Evolutionary conservation across 2,797 vertebrate genomes (phyloP).

Genomic region (Bothrops alternatus): DNA sequence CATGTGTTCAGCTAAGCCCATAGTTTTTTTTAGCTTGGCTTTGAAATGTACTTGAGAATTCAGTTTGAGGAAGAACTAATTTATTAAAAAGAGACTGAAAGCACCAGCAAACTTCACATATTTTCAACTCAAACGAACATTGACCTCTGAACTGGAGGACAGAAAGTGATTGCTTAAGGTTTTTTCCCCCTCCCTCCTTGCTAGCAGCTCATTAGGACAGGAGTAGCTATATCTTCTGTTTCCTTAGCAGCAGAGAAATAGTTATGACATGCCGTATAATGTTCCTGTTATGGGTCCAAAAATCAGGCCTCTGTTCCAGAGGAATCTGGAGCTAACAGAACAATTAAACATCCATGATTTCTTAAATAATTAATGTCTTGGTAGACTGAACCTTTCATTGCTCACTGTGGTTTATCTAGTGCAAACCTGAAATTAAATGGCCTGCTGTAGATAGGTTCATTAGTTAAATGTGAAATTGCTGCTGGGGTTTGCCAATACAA

Average conservation of each 20-base stretch:
- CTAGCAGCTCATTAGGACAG: background rate
- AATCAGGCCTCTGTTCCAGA: background rate
- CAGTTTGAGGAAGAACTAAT: background rate
- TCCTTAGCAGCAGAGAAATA: background rate
- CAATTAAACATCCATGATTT: background rate
- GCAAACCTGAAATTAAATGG: constrained; percentile 9
- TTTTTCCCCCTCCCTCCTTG: no score
- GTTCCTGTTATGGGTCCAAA: background rate
- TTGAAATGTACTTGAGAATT: background rate
- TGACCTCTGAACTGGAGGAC: background rate
- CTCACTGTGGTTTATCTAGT: constrained; percentile 1
- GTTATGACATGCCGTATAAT: background rate
- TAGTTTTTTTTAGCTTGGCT: background rate
- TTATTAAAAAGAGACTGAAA: background rate
- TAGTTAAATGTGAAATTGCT: background rate
- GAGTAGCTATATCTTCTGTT: background rate
- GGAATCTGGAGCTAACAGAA: background rate
- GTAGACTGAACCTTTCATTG: background rate
- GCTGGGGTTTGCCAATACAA: background rate
- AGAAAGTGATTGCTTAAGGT: background rate
- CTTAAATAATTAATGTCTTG: background rate
- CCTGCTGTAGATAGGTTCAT: background rate
- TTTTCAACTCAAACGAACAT: background rate
- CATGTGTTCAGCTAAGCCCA: background rate
- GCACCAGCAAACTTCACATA: background rate